Evolutionary conservation across 2,797 vertebrate genomes (phyloP), one percentile per base, ranked within the genome.

Genomic region (Pangasius sanitwongsei): DNA sequence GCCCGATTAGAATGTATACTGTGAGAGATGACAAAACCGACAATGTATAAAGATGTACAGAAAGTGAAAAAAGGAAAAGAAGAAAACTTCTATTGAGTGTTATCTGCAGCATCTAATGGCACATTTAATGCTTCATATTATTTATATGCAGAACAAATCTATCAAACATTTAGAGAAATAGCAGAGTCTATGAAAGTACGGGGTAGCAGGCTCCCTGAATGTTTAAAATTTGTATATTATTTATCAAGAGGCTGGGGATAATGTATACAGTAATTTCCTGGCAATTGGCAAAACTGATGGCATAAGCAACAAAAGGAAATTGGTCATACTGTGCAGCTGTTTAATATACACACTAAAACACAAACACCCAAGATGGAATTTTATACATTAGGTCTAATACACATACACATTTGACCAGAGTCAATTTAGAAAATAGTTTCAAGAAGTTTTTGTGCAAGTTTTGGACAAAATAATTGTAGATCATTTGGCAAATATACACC

Each of bases 161-260:
- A 86, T 78, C 13, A 37, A 25, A 48, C 50, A 75, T 78, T 67
- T 78, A 69, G 91, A 91, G 94, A 92, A n/a, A 78, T 93, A 90
- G 91, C 93, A 94, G 93, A 94, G 90, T 87, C 87, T 93, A 94
- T 90, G 92, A 95, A 95, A 90, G 95, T 92, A 92, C 96, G 96
- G 97, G 98, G 98, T 98, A 99, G 98, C 98, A 98, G 98, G 98
- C 98, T 99, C 98, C 97, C 98, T 98, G 94, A 93, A 94, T 95
- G 97, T 95, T 97, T 96, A 96, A 93, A 95, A 95, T 97, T 96
- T 67, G 41, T 98, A 96, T 97, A 97, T 98, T 98, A 99, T 99
- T 99, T 99, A 98, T 98, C 98, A 96, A 93, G 57, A 91, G 94
- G 94, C 92, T 93, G 95, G 94, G 96, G 93, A 92, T 92, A 92